These are phyloP conservation scores for Mastacembelus armatus DNA, from an alignment of 2,797 vertebrate species.

Conservation along the genomic window DNA sequence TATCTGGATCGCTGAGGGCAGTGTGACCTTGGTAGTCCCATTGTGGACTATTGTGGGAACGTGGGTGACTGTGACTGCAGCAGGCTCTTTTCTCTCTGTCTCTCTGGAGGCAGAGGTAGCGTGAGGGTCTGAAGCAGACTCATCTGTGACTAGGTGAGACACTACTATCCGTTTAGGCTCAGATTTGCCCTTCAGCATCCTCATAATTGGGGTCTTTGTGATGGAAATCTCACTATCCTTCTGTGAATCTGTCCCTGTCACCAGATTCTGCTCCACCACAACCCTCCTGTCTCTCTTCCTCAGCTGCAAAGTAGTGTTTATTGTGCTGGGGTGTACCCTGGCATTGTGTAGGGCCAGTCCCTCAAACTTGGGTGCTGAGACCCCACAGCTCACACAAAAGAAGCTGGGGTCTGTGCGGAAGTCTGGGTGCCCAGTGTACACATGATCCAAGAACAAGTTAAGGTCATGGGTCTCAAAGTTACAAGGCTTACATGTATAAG, in stretches of 20 bases:
- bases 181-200: conserved; percentile 93
- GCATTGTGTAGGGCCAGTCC: conserved; percentile 93
- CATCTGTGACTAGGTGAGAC: conserved; percentile 85
- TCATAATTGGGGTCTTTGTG: conserved; percentile 98
- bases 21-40: conserved; percentile 77
- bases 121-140: conserved; percentile 53
- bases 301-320: conserved; percentile 87
- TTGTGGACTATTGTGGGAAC: conserved; percentile 86
- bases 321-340: conserved; percentile 84
- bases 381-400: conserved; percentile 87
- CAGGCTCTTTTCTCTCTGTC: conserved; percentile 73
- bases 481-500: conserved; percentile 91
- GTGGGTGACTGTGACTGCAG: conserved; percentile 79
- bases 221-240: conserved; percentile 93
- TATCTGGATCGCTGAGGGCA: conserved; percentile 85
- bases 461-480: conserved; percentile 91
- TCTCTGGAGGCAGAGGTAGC: conserved; percentile 61
- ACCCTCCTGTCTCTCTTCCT: conserved; percentile 85
- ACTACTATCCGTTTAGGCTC: conserved; percentile 93
- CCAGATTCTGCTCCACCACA: conserved; percentile 89
- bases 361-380: conserved; percentile 91
- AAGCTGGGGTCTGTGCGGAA: conserved; percentile 92
- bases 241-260: conserved; percentile 65
- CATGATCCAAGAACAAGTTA: conserved; percentile 92
- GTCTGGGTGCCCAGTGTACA: conserved; percentile 92